phyloP scores from a whole-genome alignment of 1,140 invertebrate species.

The Batillaria attramentaria region DNA sequence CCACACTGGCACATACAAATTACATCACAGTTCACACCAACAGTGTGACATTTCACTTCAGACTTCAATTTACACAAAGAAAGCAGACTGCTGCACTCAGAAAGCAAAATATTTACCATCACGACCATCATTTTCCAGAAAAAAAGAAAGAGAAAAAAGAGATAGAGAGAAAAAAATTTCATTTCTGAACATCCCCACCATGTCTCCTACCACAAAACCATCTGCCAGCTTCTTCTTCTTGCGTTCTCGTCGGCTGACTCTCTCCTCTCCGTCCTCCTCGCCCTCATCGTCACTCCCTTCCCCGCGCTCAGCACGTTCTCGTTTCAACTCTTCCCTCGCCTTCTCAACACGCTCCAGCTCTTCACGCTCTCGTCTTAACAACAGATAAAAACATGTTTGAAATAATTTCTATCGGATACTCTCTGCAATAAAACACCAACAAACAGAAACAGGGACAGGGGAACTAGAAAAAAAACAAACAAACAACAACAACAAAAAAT shows the following conservation, averaged over 20 bases:
- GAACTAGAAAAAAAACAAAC: background rate
- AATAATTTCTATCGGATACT: no score
- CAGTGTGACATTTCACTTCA: no score
- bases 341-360: conserved; percentile 58
- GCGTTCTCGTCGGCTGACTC: conserved; percentile 40
- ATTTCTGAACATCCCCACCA: background rate
- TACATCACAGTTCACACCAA: no score
- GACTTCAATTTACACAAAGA: no score
- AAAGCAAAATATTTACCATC: no score
- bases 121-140: no score
- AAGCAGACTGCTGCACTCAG: no score
- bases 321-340: conserved; percentile 52
- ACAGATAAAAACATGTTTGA: conserved; percentile 9
- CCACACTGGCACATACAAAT: no score
- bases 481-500: background rate
- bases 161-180: no score
- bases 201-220: conserved; percentile 33
- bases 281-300: conserved; percentile 37
- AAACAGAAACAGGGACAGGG: background rate
- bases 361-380: conserved; percentile 51
- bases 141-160: no score
- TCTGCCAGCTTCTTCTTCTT: conserved; percentile 45
- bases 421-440: background rate
- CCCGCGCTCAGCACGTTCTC: conserved; percentile 39
- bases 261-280: conserved; percentile 34